Base-by-base conservation (phyloP, 2,888 invertebrate species). In the Halictus quadricinctus region DNA sequence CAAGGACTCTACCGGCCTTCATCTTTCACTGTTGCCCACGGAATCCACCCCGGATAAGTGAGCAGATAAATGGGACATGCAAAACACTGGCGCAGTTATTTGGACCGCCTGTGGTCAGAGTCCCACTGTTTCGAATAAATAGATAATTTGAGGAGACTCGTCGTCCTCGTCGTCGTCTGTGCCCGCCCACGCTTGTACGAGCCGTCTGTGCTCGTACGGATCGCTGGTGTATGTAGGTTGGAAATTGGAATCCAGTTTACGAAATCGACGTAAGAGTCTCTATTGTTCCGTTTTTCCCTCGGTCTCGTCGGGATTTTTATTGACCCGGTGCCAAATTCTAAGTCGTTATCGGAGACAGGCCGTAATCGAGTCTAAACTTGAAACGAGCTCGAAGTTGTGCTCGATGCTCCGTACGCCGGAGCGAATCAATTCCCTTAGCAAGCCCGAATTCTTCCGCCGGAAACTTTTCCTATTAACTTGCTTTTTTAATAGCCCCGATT, bases 381-480 rank as follows among this genome's bases (percentile, higher is more conserved):
- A 74, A 85, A 80, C 86, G 76, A 79, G 83, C 79, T 29, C 72
- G 70, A 87, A 87, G 48, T 85, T 76, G 60, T 25, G 70, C 82
- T 64, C 46, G 29, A 80, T 76, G 83, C 72, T 86, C 80, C 58
- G 86, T 83, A 81, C 79, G 48, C 64, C 79, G 78, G 66, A 66
- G 58, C 80, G 70, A 87, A 86, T 87, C 87, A 87, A 87, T 87
- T 87, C 64, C 81, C n/a, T 73, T 64, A 46, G 72, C 25, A 15
- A 29, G 64, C 64, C 75, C 50, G 85, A 81, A 86, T 86, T 79
- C 80, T 76, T 81, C 46, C 76, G 70, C n/a, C 13, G 70, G 75
- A 81, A 87, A 87, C 87, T 87, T 87, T 87, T 74, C 86, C 87
- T 86, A 87, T 87, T 87, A 87, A 81, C 83, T 74, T 41, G 64